A percentile compares a stretch with the other conserved stretches of the same genome.
These are phyloP conservation scores for Platypus cylindrus DNA, from an alignment of 2,888 invertebrate genomes.

Conservation along the genomic window DNA sequence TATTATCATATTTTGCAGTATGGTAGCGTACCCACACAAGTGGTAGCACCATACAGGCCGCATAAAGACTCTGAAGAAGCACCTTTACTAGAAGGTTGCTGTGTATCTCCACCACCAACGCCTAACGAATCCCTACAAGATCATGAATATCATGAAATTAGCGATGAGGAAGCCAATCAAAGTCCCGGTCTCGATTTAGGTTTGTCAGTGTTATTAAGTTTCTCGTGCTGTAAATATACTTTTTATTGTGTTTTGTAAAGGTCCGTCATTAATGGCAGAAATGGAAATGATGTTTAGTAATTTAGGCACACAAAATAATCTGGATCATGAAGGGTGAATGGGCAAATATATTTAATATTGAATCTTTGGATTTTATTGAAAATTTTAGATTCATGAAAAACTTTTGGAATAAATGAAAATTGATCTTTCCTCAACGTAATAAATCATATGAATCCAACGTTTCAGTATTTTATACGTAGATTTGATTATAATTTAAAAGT, in stretches of 20 bases:
- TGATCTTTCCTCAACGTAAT: too few species aligned
- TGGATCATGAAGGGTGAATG: slow-evolving; percentile 35
- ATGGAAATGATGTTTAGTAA: slow-evolving; percentile 78
- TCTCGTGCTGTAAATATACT: too few species aligned
- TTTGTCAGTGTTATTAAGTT: not conserved
- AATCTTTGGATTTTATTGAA: not conserved
- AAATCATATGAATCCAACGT: too few species aligned
- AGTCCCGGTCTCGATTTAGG: slow-evolving; percentile 55
- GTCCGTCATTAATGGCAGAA: slow-evolving; percentile 81
- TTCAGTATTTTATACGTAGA: too few species aligned
- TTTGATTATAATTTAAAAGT: not conserved
- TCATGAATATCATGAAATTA: slow-evolving; percentile 75
- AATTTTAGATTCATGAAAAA: not conserved
- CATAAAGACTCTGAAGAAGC: slow-evolving; percentile 69
- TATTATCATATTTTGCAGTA: slow-evolving; percentile 42
- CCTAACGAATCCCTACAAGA: slow-evolving; percentile 38
- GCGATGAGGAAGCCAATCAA: slow-evolving; percentile 56
- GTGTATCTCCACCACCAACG: slow-evolving; percentile 32
- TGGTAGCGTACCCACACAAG: slow-evolving; percentile 72
- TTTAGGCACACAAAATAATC: slow-evolving; percentile 29
- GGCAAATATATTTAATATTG: too few species aligned
- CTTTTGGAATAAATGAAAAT: too few species aligned
- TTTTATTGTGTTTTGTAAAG: too few species aligned
- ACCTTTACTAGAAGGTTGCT: slow-evolving; percentile 41
- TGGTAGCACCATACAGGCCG: slow-evolving; percentile 80